These are phyloP conservation scores for Lasius fuliginosus DNA, from an alignment of 2,888 invertebrate species.

Conservation along the genomic window DNA sequence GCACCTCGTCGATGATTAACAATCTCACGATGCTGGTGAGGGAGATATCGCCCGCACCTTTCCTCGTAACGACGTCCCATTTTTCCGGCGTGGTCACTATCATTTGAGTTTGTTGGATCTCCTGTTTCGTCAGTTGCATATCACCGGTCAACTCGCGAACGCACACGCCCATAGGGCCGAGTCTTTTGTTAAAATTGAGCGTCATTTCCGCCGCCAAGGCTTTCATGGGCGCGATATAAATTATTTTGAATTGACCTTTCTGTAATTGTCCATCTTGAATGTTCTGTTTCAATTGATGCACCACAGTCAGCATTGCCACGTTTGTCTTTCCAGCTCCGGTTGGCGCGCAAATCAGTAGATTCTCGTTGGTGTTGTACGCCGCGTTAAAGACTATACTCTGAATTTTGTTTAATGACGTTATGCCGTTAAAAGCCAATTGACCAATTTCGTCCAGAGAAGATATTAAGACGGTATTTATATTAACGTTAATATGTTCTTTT, in stretches of 20 bases:
- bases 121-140: constrained; percentile 97
- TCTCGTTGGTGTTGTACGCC: constrained; percentile 98
- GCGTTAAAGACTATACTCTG: constrained; percentile 98
- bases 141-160: constrained; percentile 99
- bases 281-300: constrained; percentile 96
- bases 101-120: constrained; percentile 98
- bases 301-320: constrained; percentile 96
- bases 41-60: constrained; percentile 96
- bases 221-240: constrained; percentile 99
- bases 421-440: constrained; percentile 95
- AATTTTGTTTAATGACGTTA: constrained; percentile 95
- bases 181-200: constrained; percentile 94
- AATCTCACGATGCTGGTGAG: constrained; percentile 96
- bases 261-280: constrained; percentile 93
- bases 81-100: constrained; percentile 99
- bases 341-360: constrained; percentile 98
- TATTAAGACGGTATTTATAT: constrained; percentile 89
- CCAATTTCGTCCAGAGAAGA: constrained; percentile 92
- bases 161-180: constrained; percentile 92
- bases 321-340: constrained; percentile 99
- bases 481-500: constrained; percentile 88
- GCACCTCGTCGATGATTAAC: constrained; percentile 98
- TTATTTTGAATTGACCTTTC: constrained; percentile 98
- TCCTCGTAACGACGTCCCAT: constrained; percentile 99
- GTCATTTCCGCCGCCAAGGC: constrained; percentile 99